phyloP scores from a whole-genome alignment of 2,888 invertebrate genomes.

The Trachelus stipa region DNA sequence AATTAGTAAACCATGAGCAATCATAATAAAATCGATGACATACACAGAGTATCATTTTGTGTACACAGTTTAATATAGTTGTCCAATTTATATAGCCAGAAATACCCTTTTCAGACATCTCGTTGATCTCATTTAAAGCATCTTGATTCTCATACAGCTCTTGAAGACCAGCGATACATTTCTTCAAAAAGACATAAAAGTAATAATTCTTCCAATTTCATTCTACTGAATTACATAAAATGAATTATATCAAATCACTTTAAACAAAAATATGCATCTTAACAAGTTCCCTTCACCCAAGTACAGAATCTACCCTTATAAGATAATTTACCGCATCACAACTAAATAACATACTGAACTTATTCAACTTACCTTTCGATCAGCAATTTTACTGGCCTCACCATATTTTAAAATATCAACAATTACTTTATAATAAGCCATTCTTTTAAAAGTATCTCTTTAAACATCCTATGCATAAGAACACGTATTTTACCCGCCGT shows the following conservation, averaged over 20 bases:
- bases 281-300: not conserved
- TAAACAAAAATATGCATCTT: not conserved
- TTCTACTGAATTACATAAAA: not conserved
- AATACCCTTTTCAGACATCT: conserved; percentile 32
- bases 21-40: conserved; percentile 48
- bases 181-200: conserved; percentile 34
- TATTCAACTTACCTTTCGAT: not conserved
- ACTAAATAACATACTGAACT: not conserved
- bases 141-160: conserved; percentile 42
- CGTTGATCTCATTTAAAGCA: conserved; percentile 40
- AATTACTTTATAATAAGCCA: not conserved
- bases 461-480: not conserved
- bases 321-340: not conserved
- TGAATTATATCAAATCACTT: not conserved
- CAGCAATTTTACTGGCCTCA: not conserved
- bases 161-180: conserved; percentile 37
- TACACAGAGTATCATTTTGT: conserved; percentile 43
- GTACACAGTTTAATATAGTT: conserved; percentile 38
- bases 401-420: not conserved
- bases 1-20: not conserved
- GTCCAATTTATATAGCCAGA: conserved; percentile 37
- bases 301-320: not conserved
- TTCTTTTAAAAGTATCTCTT: not conserved
- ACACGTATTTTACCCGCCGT: not conserved
- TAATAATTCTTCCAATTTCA: not conserved